Percentiles rank a stretch among this genome's conserved stretches.
Conservation (phyloP, 2,888 invertebrate species). For the Machimus rusticus region DNA sequence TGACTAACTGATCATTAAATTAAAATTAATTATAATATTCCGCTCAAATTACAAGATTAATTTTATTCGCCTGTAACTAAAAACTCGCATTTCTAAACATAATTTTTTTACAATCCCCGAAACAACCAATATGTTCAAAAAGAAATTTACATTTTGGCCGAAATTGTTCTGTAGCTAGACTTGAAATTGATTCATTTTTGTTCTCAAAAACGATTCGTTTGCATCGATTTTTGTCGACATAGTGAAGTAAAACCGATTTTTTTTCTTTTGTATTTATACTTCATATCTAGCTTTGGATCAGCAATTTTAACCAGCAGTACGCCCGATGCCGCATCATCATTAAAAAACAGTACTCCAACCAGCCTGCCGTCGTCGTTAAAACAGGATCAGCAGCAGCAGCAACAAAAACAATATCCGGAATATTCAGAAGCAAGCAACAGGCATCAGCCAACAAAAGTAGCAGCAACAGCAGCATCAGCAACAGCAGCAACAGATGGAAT, state of each 20-base stretch:
- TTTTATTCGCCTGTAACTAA: too few species aligned
- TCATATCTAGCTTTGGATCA: constrained; percentile 55
- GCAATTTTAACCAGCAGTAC: constrained; percentile 58
- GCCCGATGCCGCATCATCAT: constrained; percentile 55
- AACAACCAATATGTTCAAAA: constrained; percentile 46
- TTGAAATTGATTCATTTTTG: background rate
- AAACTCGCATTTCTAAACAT: background rate
- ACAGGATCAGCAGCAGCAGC: constrained; percentile 49
- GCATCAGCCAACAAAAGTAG: background rate
- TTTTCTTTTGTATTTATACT: background rate
- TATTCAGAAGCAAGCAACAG: constrained; percentile 38
- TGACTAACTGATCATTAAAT: too few species aligned
- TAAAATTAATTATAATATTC: too few species aligned
- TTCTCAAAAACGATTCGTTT: constrained; percentile 6
- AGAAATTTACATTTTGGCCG: constrained; percentile 42
- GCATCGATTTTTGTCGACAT: background rate
- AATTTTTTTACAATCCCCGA: background rate
- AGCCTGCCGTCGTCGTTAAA: constrained; percentile 54
- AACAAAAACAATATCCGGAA: constrained; percentile 36
- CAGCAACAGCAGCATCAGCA: constrained; percentile 16
- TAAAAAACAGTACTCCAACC: constrained; percentile 51
- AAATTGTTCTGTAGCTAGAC: constrained; percentile 48
- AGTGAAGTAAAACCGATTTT: background rate
- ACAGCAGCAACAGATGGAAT: constrained; percentile 29
- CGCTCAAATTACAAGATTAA: too few species aligned